Percentiles rank a stretch among this genome's conserved stretches.
phyloP scores from a whole-genome alignment of 2,888 invertebrate genomes.

The Monoplex corrugatus region DNA sequence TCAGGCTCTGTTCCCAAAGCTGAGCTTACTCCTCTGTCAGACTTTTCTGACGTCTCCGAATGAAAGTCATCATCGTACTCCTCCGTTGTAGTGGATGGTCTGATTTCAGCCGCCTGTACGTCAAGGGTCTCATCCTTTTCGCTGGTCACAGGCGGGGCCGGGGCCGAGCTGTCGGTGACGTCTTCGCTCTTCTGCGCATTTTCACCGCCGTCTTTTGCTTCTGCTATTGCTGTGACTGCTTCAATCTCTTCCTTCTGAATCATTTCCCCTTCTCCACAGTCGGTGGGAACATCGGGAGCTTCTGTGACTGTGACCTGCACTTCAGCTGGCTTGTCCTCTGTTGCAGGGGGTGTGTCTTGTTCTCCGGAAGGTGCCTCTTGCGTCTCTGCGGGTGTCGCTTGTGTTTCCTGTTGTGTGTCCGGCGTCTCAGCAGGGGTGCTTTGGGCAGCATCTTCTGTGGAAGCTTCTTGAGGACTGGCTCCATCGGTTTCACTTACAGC shows the following conservation, averaged over 20 bases:
- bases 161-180: background rate
- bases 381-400: background rate
- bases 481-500: background rate
- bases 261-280: background rate
- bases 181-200: background rate
- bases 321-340: background rate
- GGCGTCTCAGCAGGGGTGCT: background rate
- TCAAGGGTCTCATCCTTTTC: background rate
- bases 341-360: background rate
- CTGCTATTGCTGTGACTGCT: background rate
- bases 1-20: background rate
- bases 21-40: background rate
- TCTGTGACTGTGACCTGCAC: background rate
- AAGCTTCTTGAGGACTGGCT: background rate
- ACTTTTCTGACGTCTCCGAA: background rate
- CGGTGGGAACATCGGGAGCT: background rate
- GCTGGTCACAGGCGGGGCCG: background rate
- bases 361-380: background rate
- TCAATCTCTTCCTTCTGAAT: background rate
- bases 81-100: background rate
- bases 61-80: constrained; percentile 37
- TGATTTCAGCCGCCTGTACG: background rate
- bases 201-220: background rate
- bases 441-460: background rate
- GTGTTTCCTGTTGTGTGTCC: background rate